These are phyloP conservation scores for Drosophila watanabei DNA, from an alignment of 1,140 invertebrate species.

Conservation along the genomic window DNA sequence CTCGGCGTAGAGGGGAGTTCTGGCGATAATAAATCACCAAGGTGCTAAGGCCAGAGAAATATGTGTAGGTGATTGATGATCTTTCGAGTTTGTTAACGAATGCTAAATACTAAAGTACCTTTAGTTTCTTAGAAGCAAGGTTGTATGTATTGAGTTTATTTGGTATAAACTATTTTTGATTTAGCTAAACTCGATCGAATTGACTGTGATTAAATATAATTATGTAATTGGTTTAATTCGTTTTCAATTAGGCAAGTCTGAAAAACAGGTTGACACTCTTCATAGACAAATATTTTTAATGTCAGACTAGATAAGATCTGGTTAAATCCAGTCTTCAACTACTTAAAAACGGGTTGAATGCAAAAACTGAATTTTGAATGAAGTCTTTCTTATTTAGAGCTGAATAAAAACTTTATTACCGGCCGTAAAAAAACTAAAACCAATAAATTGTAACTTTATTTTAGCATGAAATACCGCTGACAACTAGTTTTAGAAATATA, in stretches of 20 bases:
- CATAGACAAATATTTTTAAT: neutral
- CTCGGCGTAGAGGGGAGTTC: neutral
- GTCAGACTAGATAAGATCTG: neutral
- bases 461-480: neutral
- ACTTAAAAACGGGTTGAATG: slow-evolving; percentile 13
- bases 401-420: slow-evolving; percentile 7
- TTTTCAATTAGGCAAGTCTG: neutral
- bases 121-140: no score
- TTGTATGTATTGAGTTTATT: neutral
- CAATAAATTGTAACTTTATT: slow-evolving; percentile 16
- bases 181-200: no score
- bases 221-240: neutral
- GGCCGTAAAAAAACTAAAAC: slow-evolving; percentile 9
- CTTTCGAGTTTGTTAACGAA: neutral
- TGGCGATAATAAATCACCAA: slow-evolving; percentile 19
- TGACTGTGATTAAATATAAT: neutral
- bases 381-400: slow-evolving; percentile 17
- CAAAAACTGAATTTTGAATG: neutral
- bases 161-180: neutral
- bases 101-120: neutral
- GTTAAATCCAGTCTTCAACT: slow-evolving; percentile 8
- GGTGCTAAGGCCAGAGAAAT: slow-evolving; percentile 2
- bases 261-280: neutral
- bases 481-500: slow-evolving; percentile 8
- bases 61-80: slow-evolving; percentile 24